phyloP scores from a whole-genome alignment of 2,797 vertebrate species.

The Chromis chromis region DNA sequence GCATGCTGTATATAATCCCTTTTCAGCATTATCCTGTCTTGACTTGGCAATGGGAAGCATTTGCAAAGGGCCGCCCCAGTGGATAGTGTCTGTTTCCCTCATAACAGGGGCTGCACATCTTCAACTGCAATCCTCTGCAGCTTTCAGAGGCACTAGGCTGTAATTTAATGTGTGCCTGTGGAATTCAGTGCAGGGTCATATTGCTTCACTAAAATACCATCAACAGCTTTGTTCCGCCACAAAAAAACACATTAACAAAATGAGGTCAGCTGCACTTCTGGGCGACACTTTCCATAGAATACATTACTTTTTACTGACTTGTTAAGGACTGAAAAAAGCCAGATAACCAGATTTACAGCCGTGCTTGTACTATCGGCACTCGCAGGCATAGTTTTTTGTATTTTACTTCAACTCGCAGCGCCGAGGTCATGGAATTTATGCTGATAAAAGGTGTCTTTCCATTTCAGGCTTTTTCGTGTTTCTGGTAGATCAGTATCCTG shows the following conservation, averaged over 20 bases:
- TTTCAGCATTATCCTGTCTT: conserved; percentile 63
- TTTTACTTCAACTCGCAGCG: conserved; percentile 51
- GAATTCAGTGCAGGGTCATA: conserved; percentile 71
- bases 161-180: conserved; percentile 80
- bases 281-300: conserved; percentile 46
- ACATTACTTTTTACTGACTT: conserved; percentile 68
- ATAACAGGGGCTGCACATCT: conserved; percentile 72
- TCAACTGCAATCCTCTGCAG: conserved; percentile 70
- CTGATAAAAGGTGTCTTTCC: conserved; percentile 56
- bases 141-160: conserved; percentile 68
- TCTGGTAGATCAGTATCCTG: conserved; percentile 58
- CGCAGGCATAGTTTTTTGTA: conserved; percentile 44
- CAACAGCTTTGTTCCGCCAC: conserved; percentile 80
- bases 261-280: conserved; percentile 68
- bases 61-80: conserved; percentile 47
- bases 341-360: conserved; percentile 71
- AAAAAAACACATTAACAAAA: conserved; percentile 75
- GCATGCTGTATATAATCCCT: conserved; percentile 61
- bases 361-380: conserved; percentile 44
- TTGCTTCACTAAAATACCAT: conserved; percentile 80
- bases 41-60: conserved; percentile 55
- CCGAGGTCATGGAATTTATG: conserved; percentile 52
- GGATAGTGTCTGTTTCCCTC: conserved; percentile 67
- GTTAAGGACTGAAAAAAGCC: conserved; percentile 43
- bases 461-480: conserved; percentile 48